phyloP scores from a whole-genome alignment of 2,888 invertebrate genomes.

The Eucera pruinosa region DNA sequence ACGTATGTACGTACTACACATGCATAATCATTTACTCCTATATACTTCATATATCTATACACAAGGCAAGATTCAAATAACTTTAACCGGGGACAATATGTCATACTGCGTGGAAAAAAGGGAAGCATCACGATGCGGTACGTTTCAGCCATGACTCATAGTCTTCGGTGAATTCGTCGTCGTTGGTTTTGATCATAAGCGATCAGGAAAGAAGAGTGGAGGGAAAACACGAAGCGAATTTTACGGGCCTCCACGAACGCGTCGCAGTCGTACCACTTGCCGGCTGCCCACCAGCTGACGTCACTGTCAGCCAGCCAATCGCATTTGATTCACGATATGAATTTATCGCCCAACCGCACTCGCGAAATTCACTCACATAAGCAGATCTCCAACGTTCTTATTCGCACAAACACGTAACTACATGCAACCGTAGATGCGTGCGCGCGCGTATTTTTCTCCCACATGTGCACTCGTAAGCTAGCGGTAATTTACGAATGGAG shows the following conservation, averaged over 20 bases:
- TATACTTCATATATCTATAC: no score
- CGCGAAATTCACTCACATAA: constrained; percentile 27
- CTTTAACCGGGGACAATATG: neutral
- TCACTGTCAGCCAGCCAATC: constrained; percentile 56
- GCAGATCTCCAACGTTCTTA: constrained; percentile 1
- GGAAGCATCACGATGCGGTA: constrained; percentile 9
- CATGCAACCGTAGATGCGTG: neutral
- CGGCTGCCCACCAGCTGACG: constrained; percentile 48
- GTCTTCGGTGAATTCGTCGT: constrained; percentile 9
- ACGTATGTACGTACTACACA: neutral
- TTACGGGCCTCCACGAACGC: constrained; percentile 10
- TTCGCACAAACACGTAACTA: neutral
- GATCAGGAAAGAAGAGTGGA: constrained; percentile 3
- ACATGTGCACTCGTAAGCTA: constrained; percentile 3
- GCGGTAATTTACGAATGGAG: constrained; percentile 21
- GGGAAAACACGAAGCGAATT: constrained; percentile 1
- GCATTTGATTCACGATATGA: constrained; percentile 59
- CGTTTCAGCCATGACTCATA: constrained; percentile 42
- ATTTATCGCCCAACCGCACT: constrained; percentile 58
- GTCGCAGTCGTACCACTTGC: constrained; percentile 33
- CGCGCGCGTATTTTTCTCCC: neutral
- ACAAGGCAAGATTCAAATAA: constrained; percentile 7
- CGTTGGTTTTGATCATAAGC: constrained; percentile 2
- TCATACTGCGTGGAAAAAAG: neutral
- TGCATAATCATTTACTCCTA: no score